A percentile compares a stretch with the other conserved stretches of the same genome.
Evolutionary conservation across 2,888 invertebrate species (phyloP).

Genomic region (Pteria penguin): DNA sequence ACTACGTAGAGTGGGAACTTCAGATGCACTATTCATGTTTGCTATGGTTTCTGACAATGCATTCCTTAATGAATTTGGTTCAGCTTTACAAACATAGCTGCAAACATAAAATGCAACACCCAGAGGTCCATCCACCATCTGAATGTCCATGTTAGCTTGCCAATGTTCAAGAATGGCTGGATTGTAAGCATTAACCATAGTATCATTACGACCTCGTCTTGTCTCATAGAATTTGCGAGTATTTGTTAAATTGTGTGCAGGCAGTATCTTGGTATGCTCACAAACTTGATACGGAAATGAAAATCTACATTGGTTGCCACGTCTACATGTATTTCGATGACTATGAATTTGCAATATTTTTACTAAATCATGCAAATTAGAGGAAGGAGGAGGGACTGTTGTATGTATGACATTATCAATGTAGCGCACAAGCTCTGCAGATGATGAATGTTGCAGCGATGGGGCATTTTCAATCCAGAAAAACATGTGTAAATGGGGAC

Average conservation of each 20-base stretch:
- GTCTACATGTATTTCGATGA: slow-evolving; percentile 34
- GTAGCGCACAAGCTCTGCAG: background rate
- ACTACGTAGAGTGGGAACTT: background rate
- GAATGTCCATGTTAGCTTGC: slow-evolving; percentile 49
- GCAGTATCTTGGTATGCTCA: slow-evolving; percentile 25
- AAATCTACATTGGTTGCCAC: slow-evolving; percentile 36
- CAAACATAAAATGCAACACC: slow-evolving; percentile 48
- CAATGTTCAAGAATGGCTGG: slow-evolving; percentile 36
- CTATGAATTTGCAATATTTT: slow-evolving; percentile 37
- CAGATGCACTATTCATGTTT: background rate
- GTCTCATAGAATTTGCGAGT: slow-evolving; percentile 38
- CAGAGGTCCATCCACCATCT: slow-evolving; percentile 28
- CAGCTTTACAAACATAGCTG: slow-evolving; percentile 45
- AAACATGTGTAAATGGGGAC: slow-evolving; percentile 47
- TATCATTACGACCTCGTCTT: background rate
- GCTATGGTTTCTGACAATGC: slow-evolving; percentile 15
- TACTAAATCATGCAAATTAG: slow-evolving; percentile 21
- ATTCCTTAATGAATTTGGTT: slow-evolving; percentile 45
- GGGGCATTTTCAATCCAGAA: slow-evolving; percentile 39
- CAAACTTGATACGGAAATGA: slow-evolving; percentile 29
- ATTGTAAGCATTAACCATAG: slow-evolving; percentile 43
- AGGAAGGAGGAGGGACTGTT: slow-evolving; percentile 9
- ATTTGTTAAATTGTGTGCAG: background rate
- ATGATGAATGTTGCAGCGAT: background rate
- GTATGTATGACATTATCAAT: slow-evolving; percentile 35